Conservation (phyloP, 2,888 invertebrate genomes). For the Drosophila borealis region DNA sequence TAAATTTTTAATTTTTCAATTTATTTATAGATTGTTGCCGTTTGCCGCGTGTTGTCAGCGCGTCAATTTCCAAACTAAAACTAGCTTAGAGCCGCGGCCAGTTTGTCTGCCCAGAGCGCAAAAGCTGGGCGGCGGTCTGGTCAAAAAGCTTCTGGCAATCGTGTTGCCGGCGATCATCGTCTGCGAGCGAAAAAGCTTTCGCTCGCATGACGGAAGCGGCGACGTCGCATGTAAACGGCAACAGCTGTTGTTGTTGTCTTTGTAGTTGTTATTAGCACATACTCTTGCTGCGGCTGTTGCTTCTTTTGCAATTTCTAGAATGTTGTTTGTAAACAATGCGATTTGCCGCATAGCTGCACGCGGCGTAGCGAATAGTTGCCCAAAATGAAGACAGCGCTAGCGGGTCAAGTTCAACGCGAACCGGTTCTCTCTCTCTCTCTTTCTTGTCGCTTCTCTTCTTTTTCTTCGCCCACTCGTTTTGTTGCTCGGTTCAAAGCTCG, state of each 20-base stretch:
- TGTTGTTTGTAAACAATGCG: slow-evolving; percentile 60
- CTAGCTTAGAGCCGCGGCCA: slow-evolving; percentile 60
- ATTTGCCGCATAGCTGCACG: slow-evolving; percentile 41
- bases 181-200: slow-evolving; percentile 41
- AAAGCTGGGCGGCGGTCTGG: slow-evolving; percentile 32
- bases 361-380: slow-evolving; percentile 17
- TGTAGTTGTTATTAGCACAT: slow-evolving; percentile 8
- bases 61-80: slow-evolving; percentile 67
- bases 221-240: background rate
- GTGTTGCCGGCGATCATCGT: slow-evolving; percentile 16
- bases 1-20: slow-evolving; percentile 2
- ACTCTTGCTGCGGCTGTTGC: background rate
- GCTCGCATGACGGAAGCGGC: slow-evolving; percentile 24
- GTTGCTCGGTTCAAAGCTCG: slow-evolving; percentile 5
- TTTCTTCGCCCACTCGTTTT: slow-evolving; percentile 15
- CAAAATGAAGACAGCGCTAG: slow-evolving; percentile 13
- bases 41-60: slow-evolving; percentile 49
- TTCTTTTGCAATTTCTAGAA: slow-evolving; percentile 39
- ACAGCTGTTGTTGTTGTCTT: slow-evolving; percentile 39
- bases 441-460: background rate
- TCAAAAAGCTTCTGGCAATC: slow-evolving; percentile 44
- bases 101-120: slow-evolving; percentile 15
- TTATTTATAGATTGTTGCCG: slow-evolving; percentile 44
- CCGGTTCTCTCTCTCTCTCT: slow-evolving; percentile 35
- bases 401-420: slow-evolving; percentile 63